Percentiles rank a stretch among this genome's conserved stretches.
These are phyloP conservation scores for Stomatorhinus walkeri DNA, from an alignment of 2,797 vertebrate species.

Conservation along the genomic window DNA sequence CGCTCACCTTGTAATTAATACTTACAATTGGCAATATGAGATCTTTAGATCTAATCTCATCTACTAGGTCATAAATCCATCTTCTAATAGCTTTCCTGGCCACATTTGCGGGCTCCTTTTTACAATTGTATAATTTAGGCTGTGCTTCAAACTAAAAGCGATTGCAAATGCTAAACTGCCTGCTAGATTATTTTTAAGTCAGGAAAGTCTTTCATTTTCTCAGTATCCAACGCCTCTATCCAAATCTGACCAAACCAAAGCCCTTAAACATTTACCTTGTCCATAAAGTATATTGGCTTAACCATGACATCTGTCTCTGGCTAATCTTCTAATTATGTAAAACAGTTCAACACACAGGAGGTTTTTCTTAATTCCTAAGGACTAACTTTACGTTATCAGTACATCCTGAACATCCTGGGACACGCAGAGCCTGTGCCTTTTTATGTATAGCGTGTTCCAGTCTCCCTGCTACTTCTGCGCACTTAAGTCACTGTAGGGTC, in stretches of 20 bases:
- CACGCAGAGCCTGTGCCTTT: background rate
- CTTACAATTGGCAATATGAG: background rate
- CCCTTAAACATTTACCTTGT: background rate
- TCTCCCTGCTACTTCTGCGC: background rate
- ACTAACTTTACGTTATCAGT: background rate
- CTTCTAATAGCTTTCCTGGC: background rate
- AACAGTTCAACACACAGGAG: background rate
- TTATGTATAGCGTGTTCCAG: background rate
- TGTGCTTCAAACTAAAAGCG: background rate
- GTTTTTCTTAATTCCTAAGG: background rate
- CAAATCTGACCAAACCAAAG: background rate
- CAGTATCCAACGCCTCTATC: background rate
- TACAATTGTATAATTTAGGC: background rate
- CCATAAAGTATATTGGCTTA: background rate
- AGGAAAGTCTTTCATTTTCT: background rate
- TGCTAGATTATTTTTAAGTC: background rate
- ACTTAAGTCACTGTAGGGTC: background rate
- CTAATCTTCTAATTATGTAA: background rate
- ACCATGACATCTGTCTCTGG: background rate
- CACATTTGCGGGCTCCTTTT: background rate
- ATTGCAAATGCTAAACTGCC: background rate
- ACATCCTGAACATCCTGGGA: background rate
- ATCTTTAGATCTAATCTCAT: constrained; percentile 3
- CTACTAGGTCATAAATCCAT: background rate
- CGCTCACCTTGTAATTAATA: constrained; percentile 9